Conservation (phyloP, 2,888 invertebrate genomes). For the Ennomos fuscantarius region DNA sequence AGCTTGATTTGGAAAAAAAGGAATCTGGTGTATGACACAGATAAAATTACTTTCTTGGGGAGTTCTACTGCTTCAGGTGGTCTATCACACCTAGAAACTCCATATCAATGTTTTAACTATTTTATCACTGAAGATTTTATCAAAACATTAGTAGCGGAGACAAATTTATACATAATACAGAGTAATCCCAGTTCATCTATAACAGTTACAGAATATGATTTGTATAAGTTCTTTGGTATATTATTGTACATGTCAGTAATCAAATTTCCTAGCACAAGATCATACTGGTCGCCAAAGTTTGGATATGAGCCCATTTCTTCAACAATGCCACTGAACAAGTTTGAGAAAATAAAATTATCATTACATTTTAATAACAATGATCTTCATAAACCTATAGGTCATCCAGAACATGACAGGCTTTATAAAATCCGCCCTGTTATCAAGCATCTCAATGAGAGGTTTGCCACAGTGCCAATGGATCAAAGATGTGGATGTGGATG, state of each 20-base stretch:
- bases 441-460: conserved; percentile 46
- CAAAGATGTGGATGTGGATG: conserved; percentile 44
- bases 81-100: conserved; percentile 42
- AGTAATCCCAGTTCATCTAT: too few species aligned
- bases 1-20: conserved; percentile 52
- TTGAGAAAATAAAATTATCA: conserved; percentile 37
- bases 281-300: conserved; percentile 38
- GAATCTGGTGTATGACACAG: conserved; percentile 36
- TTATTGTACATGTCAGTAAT: conserved; percentile 42
- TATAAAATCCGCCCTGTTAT: conserved; percentile 38
- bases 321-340: conserved; percentile 45
- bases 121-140: conserved; percentile 43
- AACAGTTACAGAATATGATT: too few species aligned
- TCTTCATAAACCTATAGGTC: conserved; percentile 41
- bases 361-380: conserved; percentile 48
- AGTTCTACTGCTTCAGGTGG: conserved; percentile 45
- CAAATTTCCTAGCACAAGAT: conserved; percentile 42
- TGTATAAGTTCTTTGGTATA: conserved; percentile 37
- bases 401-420: conserved; percentile 44
- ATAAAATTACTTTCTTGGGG: conserved; percentile 51
- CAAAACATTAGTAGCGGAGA: too few species aligned
- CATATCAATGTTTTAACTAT: conserved; percentile 37
- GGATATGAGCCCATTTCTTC: conserved; percentile 41
- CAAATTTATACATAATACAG: too few species aligned
- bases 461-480: conserved; percentile 48